Percentiles rank a stretch among this genome's conserved stretches.
phyloP scores from a whole-genome alignment of 2,888 invertebrate species.

The Oscheius sp. region DNA sequence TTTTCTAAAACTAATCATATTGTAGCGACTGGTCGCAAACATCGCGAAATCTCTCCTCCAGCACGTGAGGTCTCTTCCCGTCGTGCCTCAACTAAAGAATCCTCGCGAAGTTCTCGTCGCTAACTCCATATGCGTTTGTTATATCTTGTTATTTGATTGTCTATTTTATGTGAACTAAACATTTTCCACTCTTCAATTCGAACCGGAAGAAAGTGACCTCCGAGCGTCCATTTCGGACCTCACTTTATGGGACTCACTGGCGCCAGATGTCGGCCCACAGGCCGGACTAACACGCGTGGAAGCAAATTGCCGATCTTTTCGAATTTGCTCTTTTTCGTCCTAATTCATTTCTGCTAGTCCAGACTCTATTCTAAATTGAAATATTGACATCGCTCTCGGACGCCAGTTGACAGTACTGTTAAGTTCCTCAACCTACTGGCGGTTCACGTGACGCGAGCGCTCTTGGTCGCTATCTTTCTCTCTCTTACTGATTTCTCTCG shows the following conservation, averaged over 20 bases:
- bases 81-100: slow-evolving; percentile 16
- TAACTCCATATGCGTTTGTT: slow-evolving; percentile 2
- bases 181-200: neutral
- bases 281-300: neutral
- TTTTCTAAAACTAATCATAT: neutral
- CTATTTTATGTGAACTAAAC: neutral
- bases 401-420: too few species aligned
- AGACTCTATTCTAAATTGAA: too few species aligned
- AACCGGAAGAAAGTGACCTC: slow-evolving; percentile 14
- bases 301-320: neutral
- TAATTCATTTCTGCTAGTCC: neutral
- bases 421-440: too few species aligned
- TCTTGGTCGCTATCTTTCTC: neutral
- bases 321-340: neutral
- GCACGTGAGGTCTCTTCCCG: slow-evolving; percentile 1
- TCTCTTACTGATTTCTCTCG: slow-evolving; percentile 22
- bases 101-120: neutral
- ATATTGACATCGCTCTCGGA: too few species aligned
- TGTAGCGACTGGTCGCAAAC: slow-evolving; percentile 11
- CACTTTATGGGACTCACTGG: slow-evolving; percentile 34
- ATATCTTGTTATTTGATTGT: neutral
- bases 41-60: slow-evolving; percentile 20
- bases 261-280: slow-evolving; percentile 23
- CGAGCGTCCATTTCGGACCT: slow-evolving; percentile 3
- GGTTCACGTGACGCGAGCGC: slow-evolving; percentile 14